Base-by-base conservation (phyloP, 2,113 vertebrate species). In the Bagarius yarrelli region DNA sequence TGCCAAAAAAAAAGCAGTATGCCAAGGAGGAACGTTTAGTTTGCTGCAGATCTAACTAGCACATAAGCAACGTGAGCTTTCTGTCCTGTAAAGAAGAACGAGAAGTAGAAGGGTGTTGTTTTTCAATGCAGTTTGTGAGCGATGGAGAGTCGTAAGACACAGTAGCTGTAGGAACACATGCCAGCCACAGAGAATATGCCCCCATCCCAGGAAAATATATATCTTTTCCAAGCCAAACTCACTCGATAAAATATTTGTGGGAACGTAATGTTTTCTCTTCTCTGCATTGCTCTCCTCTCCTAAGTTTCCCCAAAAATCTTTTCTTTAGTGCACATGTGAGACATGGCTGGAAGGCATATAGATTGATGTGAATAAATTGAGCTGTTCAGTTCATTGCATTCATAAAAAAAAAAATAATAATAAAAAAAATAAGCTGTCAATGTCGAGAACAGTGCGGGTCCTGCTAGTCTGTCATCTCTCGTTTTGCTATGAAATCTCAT, bases 151-250 rank as follows among this genome's bases (percentile, higher is more conserved):
- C 73, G 55, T 14, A 78, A 78, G 84, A 81, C 40, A 60, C 66
- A 30, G 25, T 23, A 56, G 23, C 52, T 66, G 79, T 79, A 71
- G 18, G 27, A 80, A 34, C 12, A 80, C 30, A 44, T 50, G 55
- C 36, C 55, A 80, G 53, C 14, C n/a, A 60, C 44, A 5, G 50
- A 47, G 32, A 76, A 53, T 78, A 76, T 50, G 32, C 30, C 76
- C 50, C 5, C 30, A 5, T 32, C 60, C 50, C 86, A 83, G 87
- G 85, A 79, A 86, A 89, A 75, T 87, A 88, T 87, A 81, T 81
- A 88, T 76, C 89, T 91, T 90, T 86, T 90, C 84, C 88, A 89
- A 92, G 90, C 90, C 91, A 91, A 91, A 91, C 87, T 93, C 5
- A 8, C 6, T 79, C 32, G 16, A 56, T 67, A 40, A 3, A 57